Evolutionary conservation across 2,113 vertebrate genomes (phyloP).

Genomic region (Pterocles gutturalis): DNA sequence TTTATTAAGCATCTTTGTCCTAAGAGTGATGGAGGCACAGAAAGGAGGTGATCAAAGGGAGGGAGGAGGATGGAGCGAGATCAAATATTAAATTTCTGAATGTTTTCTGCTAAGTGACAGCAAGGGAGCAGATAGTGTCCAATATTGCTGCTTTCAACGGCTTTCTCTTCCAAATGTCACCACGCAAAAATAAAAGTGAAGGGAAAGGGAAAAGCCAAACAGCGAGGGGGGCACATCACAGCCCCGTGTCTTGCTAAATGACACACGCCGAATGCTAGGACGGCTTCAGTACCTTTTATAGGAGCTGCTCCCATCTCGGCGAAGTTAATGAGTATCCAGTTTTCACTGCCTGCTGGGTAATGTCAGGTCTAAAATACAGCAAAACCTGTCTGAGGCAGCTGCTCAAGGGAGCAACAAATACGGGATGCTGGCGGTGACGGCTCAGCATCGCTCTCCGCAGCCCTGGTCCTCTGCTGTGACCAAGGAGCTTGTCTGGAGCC

Average conservation of each 20-base stretch:
- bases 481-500: neutral
- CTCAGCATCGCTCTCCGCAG: neutral
- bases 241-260: conserved; percentile 47
- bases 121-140: conserved; percentile 8
- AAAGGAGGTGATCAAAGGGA: conserved; percentile 49
- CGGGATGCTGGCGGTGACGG: neutral
- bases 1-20: conserved; percentile 41
- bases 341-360: conserved; percentile 68
- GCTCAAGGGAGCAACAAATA: conserved; percentile 43
- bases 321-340: conserved; percentile 65
- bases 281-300: conserved; percentile 65
- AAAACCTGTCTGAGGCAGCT: conserved; percentile 35
- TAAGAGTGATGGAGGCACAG: neutral
- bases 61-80: conserved; percentile 20
- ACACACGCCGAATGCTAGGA: conserved; percentile 35
- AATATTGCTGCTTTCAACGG: neutral
- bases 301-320: conserved; percentile 65
- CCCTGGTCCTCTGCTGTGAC: conserved; percentile 3
- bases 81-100: conserved; percentile 53
- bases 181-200: conserved; percentile 45
- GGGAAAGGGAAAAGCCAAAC: neutral
- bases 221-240: conserved; percentile 56
- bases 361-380: conserved; percentile 72
- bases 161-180: conserved; percentile 52
- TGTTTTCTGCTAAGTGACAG: conserved; percentile 56